These are phyloP conservation scores for Drosophila santomea DNA, from an alignment of 1,140 invertebrate species.

Conservation along the genomic window DNA sequence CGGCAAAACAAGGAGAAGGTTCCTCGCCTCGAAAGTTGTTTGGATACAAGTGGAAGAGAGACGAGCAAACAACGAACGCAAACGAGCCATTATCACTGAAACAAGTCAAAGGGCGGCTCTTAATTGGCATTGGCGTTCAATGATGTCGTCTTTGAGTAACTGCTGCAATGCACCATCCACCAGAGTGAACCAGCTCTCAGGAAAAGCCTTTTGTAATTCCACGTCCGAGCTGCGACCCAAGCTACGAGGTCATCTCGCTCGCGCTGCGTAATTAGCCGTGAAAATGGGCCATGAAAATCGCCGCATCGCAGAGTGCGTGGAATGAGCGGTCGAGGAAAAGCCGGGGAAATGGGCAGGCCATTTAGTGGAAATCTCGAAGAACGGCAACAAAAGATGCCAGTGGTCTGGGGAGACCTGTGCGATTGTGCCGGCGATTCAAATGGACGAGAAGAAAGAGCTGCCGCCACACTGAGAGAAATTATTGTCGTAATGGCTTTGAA, in stretches of 20 bases:
- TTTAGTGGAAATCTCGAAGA: conserved; percentile 51
- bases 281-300: conserved; percentile 41
- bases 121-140: conserved; percentile 79
- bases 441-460: conserved; percentile 33
- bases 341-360: conserved; percentile 13
- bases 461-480: conserved; percentile 20
- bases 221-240: not conserved
- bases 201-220: not conserved
- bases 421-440: conserved; percentile 19
- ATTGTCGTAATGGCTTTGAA: too few species aligned
- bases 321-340: conserved; percentile 19
- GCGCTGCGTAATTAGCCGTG: conserved; percentile 53
- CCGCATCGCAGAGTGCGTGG: conserved; percentile 43
- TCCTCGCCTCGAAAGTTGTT: conserved; percentile 4
- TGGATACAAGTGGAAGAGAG: conserved; percentile 51
- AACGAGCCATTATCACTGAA: conserved; percentile 29
- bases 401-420: conserved; percentile 7
- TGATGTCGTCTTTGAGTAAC: conserved; percentile 15
- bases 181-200: not conserved
- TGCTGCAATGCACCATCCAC: too few species aligned
- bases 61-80: conserved; percentile 10
- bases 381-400: conserved; percentile 15
- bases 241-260: conserved; percentile 51
- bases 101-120: conserved; percentile 52
- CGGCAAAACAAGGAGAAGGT: conserved; percentile 1